Evolutionary conservation across 2,113 vertebrate genomes (phyloP), one percentile per base, ranked within the genome.

Genomic region (Scatophagus argus): DNA sequence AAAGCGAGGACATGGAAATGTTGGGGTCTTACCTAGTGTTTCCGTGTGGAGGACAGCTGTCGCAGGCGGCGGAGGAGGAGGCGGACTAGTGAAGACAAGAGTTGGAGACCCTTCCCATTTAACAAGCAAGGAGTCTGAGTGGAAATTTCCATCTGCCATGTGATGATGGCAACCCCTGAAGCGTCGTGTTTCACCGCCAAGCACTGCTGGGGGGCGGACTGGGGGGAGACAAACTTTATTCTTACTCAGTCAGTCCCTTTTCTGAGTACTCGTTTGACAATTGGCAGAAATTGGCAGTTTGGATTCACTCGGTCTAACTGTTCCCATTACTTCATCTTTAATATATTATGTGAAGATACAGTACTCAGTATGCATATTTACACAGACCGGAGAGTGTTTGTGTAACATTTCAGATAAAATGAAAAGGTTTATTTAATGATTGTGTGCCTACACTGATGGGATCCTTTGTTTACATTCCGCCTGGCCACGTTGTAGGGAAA

Each of bases 101-200:
- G 62, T 69, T 52, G 55, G 43, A 79, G 91, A 87, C 84, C 87
- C 93, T 90, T 89, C 88, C 87, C 85, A 90, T 91, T 91, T 93
- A 92, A 92, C 87, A 65, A 85, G 85, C 81, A 49, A 64, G 36
- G 49, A 83, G 74, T 58, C 83, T 47, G 83, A 93, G 92, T 94
- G 93, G 93, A 94, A 94, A 93, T 94, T 94, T 94, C 93, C 93
- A 94, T 92, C 63, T 87, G 80, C 89, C 90, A 91, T 93, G 93
- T 90, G 92, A 91, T 90, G 91, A 88, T 85, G 84, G 89, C 82
- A 73, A 67, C 77, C 81, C 64, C 47, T 61, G 44, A 58, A 81
- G 92, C 88, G 79, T 94, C 92, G 77, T 68, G 86, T 93, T 94
- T 86, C 93, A 92, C 69, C 61, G 44, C 63, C 52, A 1, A 2